A percentile compares a stretch with the other conserved stretches of the same genome.
Conservation (phyloP, 2,888 invertebrate genomes). For the Hirudinaria manillensis region DNA sequence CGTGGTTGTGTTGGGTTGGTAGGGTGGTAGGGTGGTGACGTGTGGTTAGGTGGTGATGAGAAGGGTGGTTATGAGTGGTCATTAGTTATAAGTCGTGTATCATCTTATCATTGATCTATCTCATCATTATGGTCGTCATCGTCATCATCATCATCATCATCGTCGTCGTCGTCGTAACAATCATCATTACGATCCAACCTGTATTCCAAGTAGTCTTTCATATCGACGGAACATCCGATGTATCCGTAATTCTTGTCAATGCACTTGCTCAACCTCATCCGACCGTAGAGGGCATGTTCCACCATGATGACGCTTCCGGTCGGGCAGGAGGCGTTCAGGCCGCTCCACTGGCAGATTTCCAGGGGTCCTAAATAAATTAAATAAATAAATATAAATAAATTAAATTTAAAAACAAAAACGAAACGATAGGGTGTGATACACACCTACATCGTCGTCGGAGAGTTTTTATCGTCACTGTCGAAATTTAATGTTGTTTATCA, state of each 20-base stretch:
- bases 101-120: conserved; percentile 10
- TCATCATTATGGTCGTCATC: not conserved
- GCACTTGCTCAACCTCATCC: conserved; percentile 33
- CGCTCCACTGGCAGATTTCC: conserved; percentile 34
- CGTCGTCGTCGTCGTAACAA: not conserved
- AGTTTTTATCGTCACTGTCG: no score
- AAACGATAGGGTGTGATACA: no score
- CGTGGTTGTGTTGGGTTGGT: no score
- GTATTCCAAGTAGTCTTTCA: conserved; percentile 33
- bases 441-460: not conserved
- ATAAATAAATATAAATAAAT: not conserved
- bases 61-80: not conserved
- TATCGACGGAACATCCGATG: conserved; percentile 34
- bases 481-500: not conserved
- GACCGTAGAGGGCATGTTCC: conserved; percentile 34
- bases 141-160: not conserved
- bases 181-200: conserved; percentile 19
- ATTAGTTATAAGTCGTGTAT: not conserved
- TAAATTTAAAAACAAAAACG: not conserved
- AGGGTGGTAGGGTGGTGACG: not conserved
- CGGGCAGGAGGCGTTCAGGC: conserved; percentile 35
- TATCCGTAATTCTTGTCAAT: conserved; percentile 35
- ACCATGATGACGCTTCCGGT: conserved; percentile 33
- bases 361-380: conserved; percentile 11
- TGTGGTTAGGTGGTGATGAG: not conserved